Evolutionary conservation across 2,888 invertebrate genomes (phyloP).

Genomic region (Gortyna flavago): DNA sequence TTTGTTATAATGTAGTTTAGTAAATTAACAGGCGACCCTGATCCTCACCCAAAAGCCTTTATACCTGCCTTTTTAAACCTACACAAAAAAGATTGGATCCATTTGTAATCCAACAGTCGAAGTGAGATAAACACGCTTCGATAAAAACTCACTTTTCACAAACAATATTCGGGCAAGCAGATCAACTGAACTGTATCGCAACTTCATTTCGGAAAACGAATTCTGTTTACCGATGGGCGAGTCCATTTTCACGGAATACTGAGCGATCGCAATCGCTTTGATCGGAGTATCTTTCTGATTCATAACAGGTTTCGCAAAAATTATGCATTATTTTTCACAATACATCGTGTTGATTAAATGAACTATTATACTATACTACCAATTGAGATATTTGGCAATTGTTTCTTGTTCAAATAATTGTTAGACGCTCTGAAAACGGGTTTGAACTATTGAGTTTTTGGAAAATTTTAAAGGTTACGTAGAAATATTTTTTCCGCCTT

Average conservation of each 20-base stretch:
- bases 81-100: conserved; percentile 18
- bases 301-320: conserved; percentile 13
- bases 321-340: conserved; percentile 1
- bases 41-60: neutral
- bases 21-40: conserved; percentile 3
- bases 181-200: conserved; percentile 31
- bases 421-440: neutral
- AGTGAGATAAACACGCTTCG: neutral
- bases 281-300: conserved; percentile 34
- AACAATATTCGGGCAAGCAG: conserved; percentile 33
- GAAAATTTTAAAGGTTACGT: neutral
- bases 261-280: conserved; percentile 39
- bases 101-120: conserved; percentile 29
- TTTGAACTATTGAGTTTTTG: neutral
- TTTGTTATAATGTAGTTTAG: conserved; percentile 13
- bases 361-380: too few relatives aligned
- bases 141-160: conserved; percentile 28
- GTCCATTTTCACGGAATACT: conserved; percentile 47
- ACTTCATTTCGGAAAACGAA: conserved; percentile 42
- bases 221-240: conserved; percentile 40
- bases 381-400: neutral
- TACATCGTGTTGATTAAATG: conserved; percentile 3
- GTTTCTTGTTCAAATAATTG: neutral
- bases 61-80: conserved; percentile 29
- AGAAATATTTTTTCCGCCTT: neutral